Evolutionary conservation across 2,888 invertebrate genomes (phyloP), one percentile per base, ranked within the genome.

Genomic region (Drosophila putrida): DNA sequence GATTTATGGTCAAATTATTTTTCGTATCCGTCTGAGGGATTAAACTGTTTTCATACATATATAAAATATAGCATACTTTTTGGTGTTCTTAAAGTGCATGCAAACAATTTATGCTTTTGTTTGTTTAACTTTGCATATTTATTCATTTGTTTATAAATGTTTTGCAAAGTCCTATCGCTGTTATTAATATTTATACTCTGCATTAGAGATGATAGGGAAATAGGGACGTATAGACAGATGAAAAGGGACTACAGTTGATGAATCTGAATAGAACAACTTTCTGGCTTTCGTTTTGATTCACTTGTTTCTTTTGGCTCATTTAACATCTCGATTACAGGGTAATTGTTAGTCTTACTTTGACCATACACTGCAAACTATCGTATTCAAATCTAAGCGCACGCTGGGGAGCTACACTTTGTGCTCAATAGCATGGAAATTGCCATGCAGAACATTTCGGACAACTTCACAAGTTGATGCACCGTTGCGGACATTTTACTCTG

Each of bases 401-500:
- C 31, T 31, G 28, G 41, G 51, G 51, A 43, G 60, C 35, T 44
- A 43, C 43, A 41, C 31, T 44, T 28, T 31, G 31, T 58, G 58
- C 35, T 64, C 58, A 64, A 58, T 64, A 58, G 49, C 63, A 54
- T 66, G 49, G 36, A 66, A 54, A 54, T 64, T 64, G 43, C 44
- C 44, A 57, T 50, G 41, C 53, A 28, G 25, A 43, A 63, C 36
- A 25, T 50, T 50, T 27, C 11, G 49, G 20, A 27, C 60, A 25
- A 47, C 13, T 31, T 50, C n/a, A 27, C 39, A 57, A 53, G 57
- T 57, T 39, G 76, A 50, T 54, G 50, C 60, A 60, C 39, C 51
- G 20, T 44, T 55, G 46, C 49, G 50, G 55, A 47, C 61, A 61
- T 53, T 61, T 51, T 36, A 39, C 43, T 8, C 15, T 11, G 39